Conservation (phyloP, 2,113 vertebrate genomes). For the Cettia cetti region DNA sequence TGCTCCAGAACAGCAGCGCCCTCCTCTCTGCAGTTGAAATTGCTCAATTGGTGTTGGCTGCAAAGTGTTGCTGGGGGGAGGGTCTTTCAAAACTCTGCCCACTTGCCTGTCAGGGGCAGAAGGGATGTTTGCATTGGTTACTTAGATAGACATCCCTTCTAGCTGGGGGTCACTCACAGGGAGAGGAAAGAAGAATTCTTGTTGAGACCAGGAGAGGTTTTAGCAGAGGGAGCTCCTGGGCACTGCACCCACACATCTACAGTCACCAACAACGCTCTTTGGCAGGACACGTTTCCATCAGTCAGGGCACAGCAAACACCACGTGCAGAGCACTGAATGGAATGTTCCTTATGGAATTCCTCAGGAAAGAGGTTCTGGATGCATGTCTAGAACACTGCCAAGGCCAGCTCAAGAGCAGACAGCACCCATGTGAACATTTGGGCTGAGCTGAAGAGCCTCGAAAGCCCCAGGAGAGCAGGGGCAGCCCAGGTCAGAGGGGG, state of each 20-base stretch:
- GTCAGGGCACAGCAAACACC: background rate
- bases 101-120: slow-evolving; percentile 64
- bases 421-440: background rate
- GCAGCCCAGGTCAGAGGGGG: background rate
- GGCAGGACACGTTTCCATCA: background rate
- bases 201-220: background rate
- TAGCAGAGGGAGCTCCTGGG: background rate
- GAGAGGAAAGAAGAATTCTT: background rate
- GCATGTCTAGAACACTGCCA: background rate
- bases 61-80: slow-evolving; percentile 56
- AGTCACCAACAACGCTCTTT: background rate
- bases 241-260: background rate
- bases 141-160: background rate
- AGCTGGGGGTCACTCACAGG: background rate
- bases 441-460: background rate
- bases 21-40: slow-evolving; percentile 72
- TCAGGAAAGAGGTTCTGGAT: background rate
- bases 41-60: slow-evolving; percentile 65
- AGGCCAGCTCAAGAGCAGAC: background rate
- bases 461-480: background rate
- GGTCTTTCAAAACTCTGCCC: slow-evolving; percentile 70
- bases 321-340: background rate
- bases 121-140: background rate
- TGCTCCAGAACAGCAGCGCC: slow-evolving; percentile 66
- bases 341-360: background rate